Conservation (phyloP, 1,140 invertebrate species). For the Drosophila novamexicana region DNA sequence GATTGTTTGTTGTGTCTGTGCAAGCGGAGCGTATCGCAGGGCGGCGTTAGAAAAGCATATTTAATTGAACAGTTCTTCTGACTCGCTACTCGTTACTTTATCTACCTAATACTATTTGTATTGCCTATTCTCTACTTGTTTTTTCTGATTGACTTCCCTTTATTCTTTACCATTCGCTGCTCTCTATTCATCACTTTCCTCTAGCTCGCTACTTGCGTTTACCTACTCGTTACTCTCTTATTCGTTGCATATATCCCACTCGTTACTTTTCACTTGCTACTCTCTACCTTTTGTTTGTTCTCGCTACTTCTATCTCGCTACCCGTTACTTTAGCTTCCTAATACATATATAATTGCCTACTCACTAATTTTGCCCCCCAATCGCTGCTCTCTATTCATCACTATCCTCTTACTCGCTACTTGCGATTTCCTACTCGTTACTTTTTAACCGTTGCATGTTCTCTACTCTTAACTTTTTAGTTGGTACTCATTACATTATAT, state of each 20-base stretch:
- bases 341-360: no score
- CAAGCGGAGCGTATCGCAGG: neutral
- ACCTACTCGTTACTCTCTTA: no score
- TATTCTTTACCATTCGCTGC: neutral
- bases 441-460: neutral
- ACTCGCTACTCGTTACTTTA: neutral
- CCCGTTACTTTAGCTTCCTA: neutral
- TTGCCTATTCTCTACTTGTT: neutral
- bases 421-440: neutral
- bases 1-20: constrained; percentile 84
- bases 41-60: no score
- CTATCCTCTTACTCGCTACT: no score
- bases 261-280: no score
- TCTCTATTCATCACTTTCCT: neutral
- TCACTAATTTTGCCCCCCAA: no score
- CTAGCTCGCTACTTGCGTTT: no score
- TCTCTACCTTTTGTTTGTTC: no score
- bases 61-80: no score
- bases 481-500: neutral
- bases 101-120: neutral
- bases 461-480: neutral
- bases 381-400: neutral
- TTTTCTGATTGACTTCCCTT: neutral
- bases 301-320: neutral
- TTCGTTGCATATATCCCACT: no score